A percentile compares a stretch with the other conserved stretches of the same genome.
Conservation (phyloP, 92 coral and sea anemone genomes). For the Porites lobata region DNA sequence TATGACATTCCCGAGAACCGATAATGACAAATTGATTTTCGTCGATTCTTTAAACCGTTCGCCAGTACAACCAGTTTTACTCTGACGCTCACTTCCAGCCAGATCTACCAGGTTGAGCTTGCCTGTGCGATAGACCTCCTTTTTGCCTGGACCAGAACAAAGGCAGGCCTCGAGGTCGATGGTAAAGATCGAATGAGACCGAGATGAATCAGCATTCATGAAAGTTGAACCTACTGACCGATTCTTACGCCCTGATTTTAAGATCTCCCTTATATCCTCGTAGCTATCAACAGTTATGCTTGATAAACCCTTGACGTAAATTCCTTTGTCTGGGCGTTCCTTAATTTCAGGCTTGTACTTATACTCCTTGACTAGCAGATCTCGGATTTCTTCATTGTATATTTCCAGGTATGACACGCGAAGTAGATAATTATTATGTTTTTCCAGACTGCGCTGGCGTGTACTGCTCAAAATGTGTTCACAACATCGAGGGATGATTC, state of each 20-base stretch:
- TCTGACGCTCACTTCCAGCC: slow-evolving; percentile 94
- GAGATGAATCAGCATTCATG: slow-evolving; percentile 84
- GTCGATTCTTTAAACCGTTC: slow-evolving; percentile 93
- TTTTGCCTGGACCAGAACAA: slow-evolving; percentile 53
- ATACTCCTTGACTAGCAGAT: slow-evolving; percentile 75
- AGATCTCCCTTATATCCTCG: slow-evolving; percentile 79
- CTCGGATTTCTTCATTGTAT: slow-evolving; percentile 86
- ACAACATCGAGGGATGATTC: slow-evolving; percentile 87
- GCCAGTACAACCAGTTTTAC: slow-evolving; percentile 90
- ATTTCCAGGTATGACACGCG: slow-evolving; percentile 92
- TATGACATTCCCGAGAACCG: slow-evolving; percentile 90
- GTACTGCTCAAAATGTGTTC: slow-evolving; percentile 78
- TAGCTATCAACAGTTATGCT: slow-evolving; percentile 84
- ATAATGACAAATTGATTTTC: slow-evolving; percentile 82
- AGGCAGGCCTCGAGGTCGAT: slow-evolving; percentile 80
- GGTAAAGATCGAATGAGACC: slow-evolving; percentile 88
- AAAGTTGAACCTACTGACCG: slow-evolving; percentile 89
- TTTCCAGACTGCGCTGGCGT: slow-evolving; percentile 61
- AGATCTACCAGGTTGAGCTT: slow-evolving; percentile 88
- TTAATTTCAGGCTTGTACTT: slow-evolving; percentile 80
- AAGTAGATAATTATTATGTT: slow-evolving; percentile 75
- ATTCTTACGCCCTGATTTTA: slow-evolving; percentile 76
- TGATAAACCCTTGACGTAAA: slow-evolving; percentile 89
- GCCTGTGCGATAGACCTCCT: slow-evolving; percentile 79
- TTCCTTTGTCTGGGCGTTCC: slow-evolving; percentile 90